A percentile compares a stretch with the other conserved stretches of the same genome.
These are phyloP conservation scores for Cosmopolites sordidus DNA, from an alignment of 2,888 invertebrate species.

Conservation along the genomic window DNA sequence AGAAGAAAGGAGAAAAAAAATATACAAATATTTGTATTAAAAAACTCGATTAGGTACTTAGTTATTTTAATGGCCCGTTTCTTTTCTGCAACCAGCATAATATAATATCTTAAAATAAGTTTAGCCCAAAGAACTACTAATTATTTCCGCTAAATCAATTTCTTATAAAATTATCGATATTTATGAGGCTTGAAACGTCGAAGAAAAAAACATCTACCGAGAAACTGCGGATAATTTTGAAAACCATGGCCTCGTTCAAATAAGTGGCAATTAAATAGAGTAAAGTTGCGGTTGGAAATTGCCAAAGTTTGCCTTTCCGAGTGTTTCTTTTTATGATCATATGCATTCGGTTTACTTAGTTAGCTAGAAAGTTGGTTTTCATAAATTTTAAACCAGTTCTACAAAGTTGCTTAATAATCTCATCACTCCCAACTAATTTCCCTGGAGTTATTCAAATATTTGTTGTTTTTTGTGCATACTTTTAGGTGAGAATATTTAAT, in stretches of 20 bases:
- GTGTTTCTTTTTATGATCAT: constrained; percentile 26
- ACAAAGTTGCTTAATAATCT: constrained; percentile 21
- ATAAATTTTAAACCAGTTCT: constrained; percentile 18
- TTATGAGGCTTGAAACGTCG: too few species aligned
- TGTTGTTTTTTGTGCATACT: not conserved
- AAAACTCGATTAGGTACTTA: too few species aligned
- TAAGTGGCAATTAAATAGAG: constrained; percentile 21
- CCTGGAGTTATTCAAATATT: not conserved
- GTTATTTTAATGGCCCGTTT: too few species aligned
- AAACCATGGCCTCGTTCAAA: constrained; percentile 11
- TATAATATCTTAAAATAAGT: too few species aligned
- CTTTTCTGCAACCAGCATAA: too few species aligned
- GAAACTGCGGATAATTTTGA: constrained; percentile 6
- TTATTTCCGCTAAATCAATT: too few species aligned
- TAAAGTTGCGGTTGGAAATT: constrained; percentile 19
- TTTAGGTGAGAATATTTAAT: not conserved
- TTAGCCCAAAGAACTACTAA: too few species aligned
- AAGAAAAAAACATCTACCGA: too few species aligned
- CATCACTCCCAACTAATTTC: not conserved
- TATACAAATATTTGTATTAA: too few species aligned
- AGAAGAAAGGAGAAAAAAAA: too few species aligned
- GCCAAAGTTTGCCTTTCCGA: constrained; percentile 19
- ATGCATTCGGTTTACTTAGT: constrained; percentile 21
- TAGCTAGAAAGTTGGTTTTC: constrained; percentile 12
- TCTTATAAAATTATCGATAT: too few species aligned